Percentiles rank a stretch among this genome's conserved stretches.
Conservation (phyloP, 2,888 invertebrate genomes). For the Limnephilus lunatus region DNA sequence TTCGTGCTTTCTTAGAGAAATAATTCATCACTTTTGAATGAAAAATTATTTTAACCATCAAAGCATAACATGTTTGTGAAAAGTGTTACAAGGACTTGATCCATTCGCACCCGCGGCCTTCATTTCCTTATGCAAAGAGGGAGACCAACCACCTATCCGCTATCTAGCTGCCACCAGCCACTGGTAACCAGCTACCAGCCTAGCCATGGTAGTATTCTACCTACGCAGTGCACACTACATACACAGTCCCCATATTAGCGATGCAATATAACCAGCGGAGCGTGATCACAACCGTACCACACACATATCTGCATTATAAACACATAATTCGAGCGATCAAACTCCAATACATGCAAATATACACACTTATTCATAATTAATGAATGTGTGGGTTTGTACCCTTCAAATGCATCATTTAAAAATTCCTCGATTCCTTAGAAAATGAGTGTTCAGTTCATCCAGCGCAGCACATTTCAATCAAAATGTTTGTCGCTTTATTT, state of each 20-base stretch:
- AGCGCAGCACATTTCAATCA: background rate
- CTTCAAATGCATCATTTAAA: background rate
- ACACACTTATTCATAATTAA: background rate
- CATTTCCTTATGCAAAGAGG: constrained; percentile 79
- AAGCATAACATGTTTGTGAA: background rate
- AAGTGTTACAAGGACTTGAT: constrained; percentile 5
- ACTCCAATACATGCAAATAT: constrained; percentile 70
- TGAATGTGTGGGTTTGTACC: background rate
- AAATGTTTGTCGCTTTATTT: no score
- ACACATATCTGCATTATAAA: constrained; percentile 80
- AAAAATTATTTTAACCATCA: background rate
- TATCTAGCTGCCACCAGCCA: background rate
- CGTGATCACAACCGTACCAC: constrained; percentile 77
- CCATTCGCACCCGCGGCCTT: constrained; percentile 68
- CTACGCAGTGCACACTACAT: background rate
- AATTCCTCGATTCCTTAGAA: background rate
- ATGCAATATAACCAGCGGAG: constrained; percentile 79
- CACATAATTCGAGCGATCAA: constrained; percentile 75
- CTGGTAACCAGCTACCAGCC: background rate
- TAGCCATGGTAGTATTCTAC: background rate
- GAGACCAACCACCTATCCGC: constrained; percentile 68
- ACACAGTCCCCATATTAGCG: constrained; percentile 71
- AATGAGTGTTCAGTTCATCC: background rate
- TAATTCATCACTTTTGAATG: background rate
- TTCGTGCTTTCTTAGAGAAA: background rate